phyloP scores from a whole-genome alignment of 1,140 invertebrate species.

The Drosophila parabipectinata region DNA sequence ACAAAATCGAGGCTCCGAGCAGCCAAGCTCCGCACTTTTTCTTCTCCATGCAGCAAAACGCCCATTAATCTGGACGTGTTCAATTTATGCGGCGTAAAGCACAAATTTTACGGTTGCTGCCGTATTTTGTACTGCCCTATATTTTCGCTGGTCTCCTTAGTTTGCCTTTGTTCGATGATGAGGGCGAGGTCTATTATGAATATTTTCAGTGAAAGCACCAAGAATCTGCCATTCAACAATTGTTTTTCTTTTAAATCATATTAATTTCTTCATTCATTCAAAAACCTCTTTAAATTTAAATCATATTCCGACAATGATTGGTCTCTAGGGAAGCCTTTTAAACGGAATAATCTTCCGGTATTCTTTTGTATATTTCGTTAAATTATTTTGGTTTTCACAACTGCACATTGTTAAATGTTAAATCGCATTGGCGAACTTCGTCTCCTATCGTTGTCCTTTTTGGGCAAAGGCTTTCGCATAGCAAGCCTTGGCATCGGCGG shows the following conservation, averaged over 20 bases:
- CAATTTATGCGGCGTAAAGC: slow-evolving; percentile 31
- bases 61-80: slow-evolving; percentile 31
- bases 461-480: slow-evolving; percentile 20
- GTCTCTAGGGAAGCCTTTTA: slow-evolving; percentile 9
- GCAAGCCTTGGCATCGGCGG: slow-evolving; percentile 45
- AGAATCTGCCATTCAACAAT: background rate
- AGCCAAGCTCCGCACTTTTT: background rate
- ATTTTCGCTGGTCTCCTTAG: background rate
- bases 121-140: background rate
- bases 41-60: slow-evolving; percentile 13
- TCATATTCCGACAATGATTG: slow-evolving; percentile 10
- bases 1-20: slow-evolving; percentile 39
- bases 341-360: background rate
- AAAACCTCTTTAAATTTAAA: background rate
- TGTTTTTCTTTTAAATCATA: background rate
- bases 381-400: slow-evolving; percentile 15
- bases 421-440: slow-evolving; percentile 48
- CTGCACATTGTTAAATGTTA: slow-evolving; percentile 46
- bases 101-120: slow-evolving; percentile 23
- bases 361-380: background rate
- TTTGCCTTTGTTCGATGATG: background rate
- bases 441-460: slow-evolving; percentile 11
- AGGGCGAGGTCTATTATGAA: background rate
- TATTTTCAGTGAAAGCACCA: background rate
- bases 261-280: background rate